A percentile compares a stretch with the other conserved stretches of the same genome.
phyloP scores from a whole-genome alignment of 2,113 vertebrate genomes.

The Clarias macrocephalus region DNA sequence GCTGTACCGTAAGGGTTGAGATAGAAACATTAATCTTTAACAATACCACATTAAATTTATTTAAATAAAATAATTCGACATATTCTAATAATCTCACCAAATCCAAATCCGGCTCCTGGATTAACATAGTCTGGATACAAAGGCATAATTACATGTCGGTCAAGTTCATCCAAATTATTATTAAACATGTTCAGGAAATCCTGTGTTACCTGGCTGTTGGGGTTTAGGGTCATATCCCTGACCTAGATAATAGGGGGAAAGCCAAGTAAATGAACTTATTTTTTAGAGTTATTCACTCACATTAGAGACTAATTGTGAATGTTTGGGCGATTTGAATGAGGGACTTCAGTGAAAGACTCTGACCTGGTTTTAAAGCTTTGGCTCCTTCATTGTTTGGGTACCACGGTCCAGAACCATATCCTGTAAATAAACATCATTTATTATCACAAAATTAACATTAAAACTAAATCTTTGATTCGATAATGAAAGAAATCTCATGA shows the following conservation, averaged over 20 bases:
- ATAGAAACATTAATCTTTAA: neutral
- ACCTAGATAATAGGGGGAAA: conserved; percentile 20
- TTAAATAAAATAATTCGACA: neutral
- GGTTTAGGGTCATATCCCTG: conserved; percentile 52
- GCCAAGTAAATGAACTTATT: neutral
- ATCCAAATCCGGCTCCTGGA: conserved; percentile 40
- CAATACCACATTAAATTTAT: neutral
- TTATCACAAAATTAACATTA: neutral
- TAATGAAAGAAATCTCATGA: neutral
- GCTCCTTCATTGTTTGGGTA: conserved; percentile 52
- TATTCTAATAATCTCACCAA: conserved; percentile 29
- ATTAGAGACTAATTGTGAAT: neutral
- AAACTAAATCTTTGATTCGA: neutral
- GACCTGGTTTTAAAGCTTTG: conserved; percentile 59
- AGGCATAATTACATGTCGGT: neutral
- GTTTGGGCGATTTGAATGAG: neutral
- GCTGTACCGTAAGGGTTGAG: conserved; percentile 47
- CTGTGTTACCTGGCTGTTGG: conserved; percentile 38
- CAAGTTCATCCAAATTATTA: neutral
- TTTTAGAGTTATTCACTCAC: neutral
- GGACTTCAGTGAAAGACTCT: neutral
- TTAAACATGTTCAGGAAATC: neutral
- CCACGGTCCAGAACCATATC: conserved; percentile 48
- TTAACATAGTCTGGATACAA: conserved; percentile 55
- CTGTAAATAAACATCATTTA: conserved; percentile 47